These are phyloP conservation scores for Cyclura pinguis DNA, from an alignment of 2,797 vertebrate species.

Conservation along the genomic window DNA sequence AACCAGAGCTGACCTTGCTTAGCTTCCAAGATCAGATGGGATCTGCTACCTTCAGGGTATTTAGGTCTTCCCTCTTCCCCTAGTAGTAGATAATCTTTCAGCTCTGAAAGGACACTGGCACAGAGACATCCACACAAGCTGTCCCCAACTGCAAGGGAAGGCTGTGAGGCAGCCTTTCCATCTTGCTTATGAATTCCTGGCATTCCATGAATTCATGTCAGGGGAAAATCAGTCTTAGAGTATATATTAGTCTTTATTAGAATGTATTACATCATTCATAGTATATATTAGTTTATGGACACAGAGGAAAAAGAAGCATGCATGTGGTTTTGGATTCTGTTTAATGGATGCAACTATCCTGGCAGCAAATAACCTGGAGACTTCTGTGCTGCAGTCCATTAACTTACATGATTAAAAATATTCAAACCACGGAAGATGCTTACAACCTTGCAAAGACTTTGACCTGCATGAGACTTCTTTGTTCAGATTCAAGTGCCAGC, in stretches of 20 bases:
- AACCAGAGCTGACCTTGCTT: no score
- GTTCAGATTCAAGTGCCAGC: conserved; percentile 25
- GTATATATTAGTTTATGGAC: background rate
- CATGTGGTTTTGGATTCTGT: background rate
- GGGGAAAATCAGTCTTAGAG: background rate
- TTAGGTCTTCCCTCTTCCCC: no score
- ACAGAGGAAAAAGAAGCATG: background rate
- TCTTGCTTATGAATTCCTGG: no score
- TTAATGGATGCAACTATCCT: conserved; percentile 18
- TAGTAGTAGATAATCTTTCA: no score
- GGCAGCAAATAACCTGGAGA: conserved; percentile 34
- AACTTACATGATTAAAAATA: conserved; percentile 31
- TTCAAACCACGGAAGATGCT: conserved; percentile 13
- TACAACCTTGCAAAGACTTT: conserved; percentile 13
- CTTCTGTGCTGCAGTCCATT: conserved; percentile 41
- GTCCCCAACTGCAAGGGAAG: no score
- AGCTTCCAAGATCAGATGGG: no score
- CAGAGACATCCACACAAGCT: no score
- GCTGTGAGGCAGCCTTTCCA: no score
- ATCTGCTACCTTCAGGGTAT: no score
- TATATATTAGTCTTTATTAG: background rate
- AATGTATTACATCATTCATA: no score
- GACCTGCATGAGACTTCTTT: conserved; percentile 36
- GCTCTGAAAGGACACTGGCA: no score
- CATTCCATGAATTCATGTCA: no score